Base-by-base conservation (phyloP, 2,113 vertebrate species). In the Lipotes vexillifer region DNA sequence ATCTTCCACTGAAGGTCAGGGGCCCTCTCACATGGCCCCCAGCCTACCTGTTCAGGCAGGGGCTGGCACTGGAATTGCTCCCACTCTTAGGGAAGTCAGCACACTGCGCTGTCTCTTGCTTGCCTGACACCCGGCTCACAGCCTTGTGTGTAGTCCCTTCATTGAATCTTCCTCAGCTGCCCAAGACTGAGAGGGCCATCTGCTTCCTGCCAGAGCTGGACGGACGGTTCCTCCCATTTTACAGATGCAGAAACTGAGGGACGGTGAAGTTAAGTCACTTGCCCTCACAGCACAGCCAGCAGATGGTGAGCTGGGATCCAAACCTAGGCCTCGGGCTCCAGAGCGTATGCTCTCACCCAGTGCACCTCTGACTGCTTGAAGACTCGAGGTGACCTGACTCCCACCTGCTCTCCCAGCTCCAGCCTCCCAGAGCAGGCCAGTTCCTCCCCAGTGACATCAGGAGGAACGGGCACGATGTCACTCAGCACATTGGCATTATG, bases 141-240 rank as follows among this genome's bases (percentile, higher is more conserved):
- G 33, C 17, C 3, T 13, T 25, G 33, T 5, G 18, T 7, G 1
- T 6, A 7, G 33, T 14, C 46, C 55, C 80, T 41, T 57, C 27
- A 1, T 23, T 5, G 38, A 27, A 8, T 61, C 31, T 55, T 68
- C 63, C 38, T 68, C 29, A 6, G 0, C 3, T 4, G 9, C 20
- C 65, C 77, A 55, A 5, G 21, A 55, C 33, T 25, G 4, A 38
- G 12, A n/a, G 46, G 17, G 1, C 31, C 1, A 0, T 27, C 38
- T 38, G 25, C 72, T 63, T 49, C 61, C 33, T 44, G 52, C n/a
- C 38, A 12, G 46, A 59, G 59, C 38, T 21, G 27, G 77, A 8
- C 57, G 46, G 31, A 20, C 29, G 21, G 27, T 27, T 52, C 10
- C 15, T 57, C 88, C 84, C 65, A 31, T 36, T 69, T 46, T 10